phyloP scores from a whole-genome alignment of 2,797 vertebrate genomes.

The Gobio occitaniae region DNA sequence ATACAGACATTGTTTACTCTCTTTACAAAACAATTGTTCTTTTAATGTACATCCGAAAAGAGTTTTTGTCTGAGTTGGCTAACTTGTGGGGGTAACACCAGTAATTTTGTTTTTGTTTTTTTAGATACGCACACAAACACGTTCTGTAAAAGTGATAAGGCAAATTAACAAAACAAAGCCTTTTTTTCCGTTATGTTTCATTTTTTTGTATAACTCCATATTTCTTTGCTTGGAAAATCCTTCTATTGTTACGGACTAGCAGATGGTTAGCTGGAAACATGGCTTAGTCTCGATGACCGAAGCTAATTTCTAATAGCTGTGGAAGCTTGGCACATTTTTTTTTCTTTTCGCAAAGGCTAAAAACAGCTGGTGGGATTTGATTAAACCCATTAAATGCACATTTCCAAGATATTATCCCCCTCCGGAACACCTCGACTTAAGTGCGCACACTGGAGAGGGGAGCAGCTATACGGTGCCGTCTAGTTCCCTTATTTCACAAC shows the following conservation, averaged over 20 bases:
- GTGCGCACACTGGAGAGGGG: conserved; percentile 81
- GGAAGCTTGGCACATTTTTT: conserved; percentile 94
- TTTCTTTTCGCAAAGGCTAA: conserved; percentile 90
- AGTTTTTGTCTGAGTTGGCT: neutral
- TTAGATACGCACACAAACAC: conserved; percentile 60
- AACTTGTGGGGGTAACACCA: neutral
- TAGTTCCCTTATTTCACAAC: conserved; percentile 84
- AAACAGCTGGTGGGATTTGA: conserved; percentile 96
- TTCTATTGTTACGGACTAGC: conserved; percentile 94
- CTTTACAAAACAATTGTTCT: conserved; percentile 66
- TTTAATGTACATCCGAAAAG: neutral
- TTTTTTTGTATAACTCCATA: conserved; percentile 22
- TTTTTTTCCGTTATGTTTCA: conserved; percentile 23
- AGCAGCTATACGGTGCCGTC: conserved; percentile 76
- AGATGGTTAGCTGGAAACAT: conserved; percentile 99
- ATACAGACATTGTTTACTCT: conserved; percentile 1
- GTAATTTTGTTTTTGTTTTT: neutral
- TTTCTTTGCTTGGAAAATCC: conserved; percentile 85
- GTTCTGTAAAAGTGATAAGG: conserved; percentile 65
- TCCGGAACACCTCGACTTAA: conserved; percentile 69
- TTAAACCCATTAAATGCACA: conserved; percentile 83
- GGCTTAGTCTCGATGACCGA: conserved; percentile 94
- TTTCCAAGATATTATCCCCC: conserved; percentile 93
- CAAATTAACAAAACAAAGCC: conserved; percentile 30
- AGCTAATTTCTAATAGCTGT: conserved; percentile 99